Evolutionary conservation across 2,797 vertebrate genomes (phyloP).

Genomic region (Sebastiscus albofasciatus): DNA sequence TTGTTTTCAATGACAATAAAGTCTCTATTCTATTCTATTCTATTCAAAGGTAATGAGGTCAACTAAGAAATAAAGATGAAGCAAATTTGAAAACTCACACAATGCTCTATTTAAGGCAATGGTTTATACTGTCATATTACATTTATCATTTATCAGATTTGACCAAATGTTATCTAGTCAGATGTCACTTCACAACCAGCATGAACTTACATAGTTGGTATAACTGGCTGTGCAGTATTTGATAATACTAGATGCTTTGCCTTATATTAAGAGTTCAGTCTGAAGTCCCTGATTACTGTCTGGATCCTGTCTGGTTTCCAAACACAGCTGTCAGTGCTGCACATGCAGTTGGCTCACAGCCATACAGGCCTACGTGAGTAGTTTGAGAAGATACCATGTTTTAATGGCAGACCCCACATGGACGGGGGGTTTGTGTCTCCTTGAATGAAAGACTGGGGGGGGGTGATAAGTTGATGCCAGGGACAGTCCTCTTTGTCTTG

Average conservation of each 20-base stretch:
- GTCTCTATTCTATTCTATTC: no score
- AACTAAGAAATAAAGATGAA: background rate
- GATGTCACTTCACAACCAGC: background rate
- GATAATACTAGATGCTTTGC: background rate
- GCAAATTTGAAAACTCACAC: background rate
- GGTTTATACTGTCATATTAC: background rate
- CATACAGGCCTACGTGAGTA: slow-evolving; percentile 61
- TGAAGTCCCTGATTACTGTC: slow-evolving; percentile 26
- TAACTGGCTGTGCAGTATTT: background rate
- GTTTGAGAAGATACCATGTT: slow-evolving; percentile 68
- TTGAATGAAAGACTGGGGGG: slow-evolving; percentile 66
- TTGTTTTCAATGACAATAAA: no score
- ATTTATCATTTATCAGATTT: background rate
- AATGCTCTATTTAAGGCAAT: background rate
- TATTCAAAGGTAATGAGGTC: background rate
- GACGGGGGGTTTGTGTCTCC: slow-evolving; percentile 47
- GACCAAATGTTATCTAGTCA: background rate
- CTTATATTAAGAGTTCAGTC: slow-evolving; percentile 14
- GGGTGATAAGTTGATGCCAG: slow-evolving; percentile 70
- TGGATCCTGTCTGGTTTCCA: slow-evolving; percentile 63
- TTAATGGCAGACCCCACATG: slow-evolving; percentile 66
- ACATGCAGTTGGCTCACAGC: slow-evolving; percentile 40
- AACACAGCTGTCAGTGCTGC: slow-evolving; percentile 58
- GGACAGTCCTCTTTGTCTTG: slow-evolving; percentile 76
- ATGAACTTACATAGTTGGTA: background rate